Evolutionary conservation across 1,140 invertebrate species (phyloP).

Genomic region (Maniola jurtina): DNA sequence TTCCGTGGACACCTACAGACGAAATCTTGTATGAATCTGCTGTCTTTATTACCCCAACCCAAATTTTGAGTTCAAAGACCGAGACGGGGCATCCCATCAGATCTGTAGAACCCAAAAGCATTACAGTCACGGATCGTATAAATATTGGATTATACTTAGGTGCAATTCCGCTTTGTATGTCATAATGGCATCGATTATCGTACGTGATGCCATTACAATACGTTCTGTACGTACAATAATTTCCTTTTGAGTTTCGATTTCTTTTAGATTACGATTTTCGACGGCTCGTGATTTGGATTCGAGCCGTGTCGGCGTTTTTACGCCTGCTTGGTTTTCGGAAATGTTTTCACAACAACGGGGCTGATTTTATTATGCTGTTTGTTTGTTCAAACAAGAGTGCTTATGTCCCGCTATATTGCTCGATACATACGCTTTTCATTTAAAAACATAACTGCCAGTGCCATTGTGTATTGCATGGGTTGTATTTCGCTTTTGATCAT

Average conservation of each 20-base stretch:
- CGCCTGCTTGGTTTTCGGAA: conserved; percentile 59
- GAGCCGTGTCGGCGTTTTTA: conserved; percentile 55
- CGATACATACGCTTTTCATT: conserved; percentile 23
- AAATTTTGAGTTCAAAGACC: conserved; percentile 25
- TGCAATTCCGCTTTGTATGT: conserved; percentile 74
- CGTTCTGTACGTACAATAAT: conserved; percentile 52
- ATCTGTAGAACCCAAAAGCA: conserved; percentile 46
- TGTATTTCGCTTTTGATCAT: background rate
- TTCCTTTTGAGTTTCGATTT: conserved; percentile 62
- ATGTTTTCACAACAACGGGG: conserved; percentile 43
- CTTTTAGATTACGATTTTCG: conserved; percentile 65
- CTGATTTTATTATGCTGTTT: conserved; percentile 50
- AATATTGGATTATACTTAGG: conserved; percentile 78
- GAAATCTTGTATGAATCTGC: conserved; percentile 31
- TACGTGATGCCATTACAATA: conserved; percentile 77
- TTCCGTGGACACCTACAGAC: conserved; percentile 52
- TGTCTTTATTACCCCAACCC: conserved; percentile 29
- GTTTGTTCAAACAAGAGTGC: conserved; percentile 40
- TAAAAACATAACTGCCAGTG: conserved; percentile 8
- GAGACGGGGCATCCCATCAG: conserved; percentile 38
- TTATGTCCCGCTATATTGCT: conserved; percentile 24
- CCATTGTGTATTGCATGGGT: conserved; percentile 7
- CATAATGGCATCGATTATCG: conserved; percentile 75
- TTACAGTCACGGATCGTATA: conserved; percentile 65
- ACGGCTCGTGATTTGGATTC: conserved; percentile 58